Conservation (phyloP, 1,140 invertebrate genomes). For the Aplysia californica region DNA sequence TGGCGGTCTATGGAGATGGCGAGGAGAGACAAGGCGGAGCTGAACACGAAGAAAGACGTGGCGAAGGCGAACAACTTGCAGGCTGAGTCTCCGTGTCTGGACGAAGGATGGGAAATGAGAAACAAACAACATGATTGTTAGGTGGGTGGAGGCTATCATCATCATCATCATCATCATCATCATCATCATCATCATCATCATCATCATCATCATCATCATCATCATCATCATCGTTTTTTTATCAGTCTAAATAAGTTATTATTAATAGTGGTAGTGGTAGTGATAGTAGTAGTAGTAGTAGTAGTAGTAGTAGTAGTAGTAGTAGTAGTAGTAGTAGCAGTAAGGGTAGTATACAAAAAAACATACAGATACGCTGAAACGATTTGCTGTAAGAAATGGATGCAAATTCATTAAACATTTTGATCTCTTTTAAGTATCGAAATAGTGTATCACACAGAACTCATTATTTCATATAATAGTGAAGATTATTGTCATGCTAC, state of each 20-base stretch:
- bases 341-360: no score
- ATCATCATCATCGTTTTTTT: neutral
- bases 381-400: neutral
- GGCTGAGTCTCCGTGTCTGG: conserved; percentile 43
- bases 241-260: neutral
- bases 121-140: neutral
- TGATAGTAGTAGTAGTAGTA: no score
- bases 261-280: no score
- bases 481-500: no score
- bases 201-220: conserved; percentile 18
- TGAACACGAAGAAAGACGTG: conserved; percentile 59
- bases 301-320: no score
- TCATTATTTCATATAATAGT: no score
- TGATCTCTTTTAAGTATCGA: no score
- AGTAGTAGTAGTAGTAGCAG: no score
- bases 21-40: conserved; percentile 51
- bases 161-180: conserved; percentile 2
- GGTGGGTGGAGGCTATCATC: neutral
- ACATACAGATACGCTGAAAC: no score
- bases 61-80: conserved; percentile 60
- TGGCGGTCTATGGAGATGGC: conserved; percentile 57
- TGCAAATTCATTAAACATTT: neutral
- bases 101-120: neutral
- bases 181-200: conserved; percentile 18
- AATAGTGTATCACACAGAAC: no score